Base-by-base conservation (phyloP, 1,140 invertebrate genomes). In the Bicyclus anynana region DNA sequence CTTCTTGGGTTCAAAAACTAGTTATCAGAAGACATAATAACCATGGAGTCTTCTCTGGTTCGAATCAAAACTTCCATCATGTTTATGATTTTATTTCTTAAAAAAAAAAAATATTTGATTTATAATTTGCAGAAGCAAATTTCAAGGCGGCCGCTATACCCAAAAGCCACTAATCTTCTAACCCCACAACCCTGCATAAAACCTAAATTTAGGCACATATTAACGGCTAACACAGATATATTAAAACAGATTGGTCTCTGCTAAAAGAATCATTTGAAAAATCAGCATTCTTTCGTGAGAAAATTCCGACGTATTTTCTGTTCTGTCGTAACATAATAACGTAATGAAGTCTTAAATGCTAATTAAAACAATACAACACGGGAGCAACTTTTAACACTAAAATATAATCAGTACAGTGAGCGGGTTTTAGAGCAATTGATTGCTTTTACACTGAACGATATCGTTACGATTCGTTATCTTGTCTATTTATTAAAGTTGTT, bases 371-470 rank as follows among this genome's bases (percentile, higher is more conserved):
- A 64, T 48, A 54, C 29, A 50, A 64, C 40, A 55, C 33, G 52
- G 40, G 51, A 56, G 57, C 53, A 42, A 64, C 52, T 56, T 56
- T 57, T 44, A 65, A 53, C 40, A 56, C 29, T 54, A 49, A 12
- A 46, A 59, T 49, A 50, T 59, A 63, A 63, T 63, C 61, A 58
- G 55, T 65, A 51, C 62, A 59, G 10, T 46, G 47, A 50, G 54
- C 40, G 23, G 1, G 3, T 1, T 63, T 52, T 51, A 23, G 58
- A 54, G 46, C 46, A 53, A 18, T 48, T 9, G 27, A 47, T 46
- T 20, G 27, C 27, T 2, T 26, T 26, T 13, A 4, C n/a, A 21
- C 18, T 21, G 12, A 23, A 26, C 44, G 21, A 47, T 7, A 47
- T 26, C 44, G 20, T 26, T 3, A 5, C 42, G n/a, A 40, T 9